Conservation (phyloP, 2,113 vertebrate species). For the Hippocampus comes region DNA sequence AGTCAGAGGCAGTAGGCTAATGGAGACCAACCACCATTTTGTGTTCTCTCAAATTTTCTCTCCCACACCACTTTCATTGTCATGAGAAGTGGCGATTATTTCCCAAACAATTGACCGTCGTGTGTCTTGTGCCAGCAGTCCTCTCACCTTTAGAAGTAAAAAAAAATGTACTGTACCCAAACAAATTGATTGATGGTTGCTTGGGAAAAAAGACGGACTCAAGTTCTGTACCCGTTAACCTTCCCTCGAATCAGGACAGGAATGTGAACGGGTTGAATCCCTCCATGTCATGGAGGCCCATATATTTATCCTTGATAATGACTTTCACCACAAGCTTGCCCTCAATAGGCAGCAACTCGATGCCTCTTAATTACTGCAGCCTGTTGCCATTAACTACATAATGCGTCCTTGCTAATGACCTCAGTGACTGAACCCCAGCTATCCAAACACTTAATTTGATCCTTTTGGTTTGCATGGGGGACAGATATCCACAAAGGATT, state of each 20-base stretch:
- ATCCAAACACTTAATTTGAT: slow-evolving; percentile 17
- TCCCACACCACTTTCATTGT: too few species aligned
- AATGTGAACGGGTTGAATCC: slow-evolving; percentile 49
- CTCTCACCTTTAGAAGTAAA: background rate
- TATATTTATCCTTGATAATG: slow-evolving; percentile 66
- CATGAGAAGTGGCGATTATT: background rate
- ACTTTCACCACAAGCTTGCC: slow-evolving; percentile 55
- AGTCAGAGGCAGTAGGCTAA: background rate
- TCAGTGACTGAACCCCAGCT: slow-evolving; percentile 28
- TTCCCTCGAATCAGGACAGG: slow-evolving; percentile 20
- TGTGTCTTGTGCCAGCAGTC: background rate
- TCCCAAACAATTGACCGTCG: background rate
- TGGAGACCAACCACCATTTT: background rate
- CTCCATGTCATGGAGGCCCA: slow-evolving; percentile 32
- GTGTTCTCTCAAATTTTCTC: background rate
- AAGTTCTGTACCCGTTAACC: slow-evolving; percentile 26
- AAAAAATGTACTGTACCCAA: background rate
- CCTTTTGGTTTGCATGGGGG: background rate
- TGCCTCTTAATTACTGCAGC: slow-evolving; percentile 38
- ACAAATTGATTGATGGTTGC: background rate
- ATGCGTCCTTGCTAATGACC: slow-evolving; percentile 39
- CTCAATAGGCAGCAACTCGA: slow-evolving; percentile 28
- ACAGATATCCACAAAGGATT: background rate
- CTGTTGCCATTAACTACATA: slow-evolving; percentile 32
- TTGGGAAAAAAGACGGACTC: background rate